phyloP scores from a whole-genome alignment of 2,113 vertebrate genomes.

The Bubalus kerabau region DNA sequence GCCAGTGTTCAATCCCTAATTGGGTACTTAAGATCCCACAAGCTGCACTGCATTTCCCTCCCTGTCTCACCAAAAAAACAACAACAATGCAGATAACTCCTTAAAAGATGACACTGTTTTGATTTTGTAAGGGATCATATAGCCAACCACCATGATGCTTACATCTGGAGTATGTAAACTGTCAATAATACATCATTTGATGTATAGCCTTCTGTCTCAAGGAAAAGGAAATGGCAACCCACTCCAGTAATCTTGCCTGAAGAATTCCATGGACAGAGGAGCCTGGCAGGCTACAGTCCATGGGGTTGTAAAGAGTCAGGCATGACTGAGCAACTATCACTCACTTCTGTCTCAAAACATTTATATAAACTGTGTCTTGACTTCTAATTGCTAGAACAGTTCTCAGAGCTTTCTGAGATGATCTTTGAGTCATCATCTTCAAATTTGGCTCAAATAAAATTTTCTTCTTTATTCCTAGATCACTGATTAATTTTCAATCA shows the following conservation, averaged over 20 bases:
- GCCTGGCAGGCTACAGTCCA: not conserved
- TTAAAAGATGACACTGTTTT: not conserved
- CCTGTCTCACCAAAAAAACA: fast-evolving
- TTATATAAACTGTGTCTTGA: not conserved
- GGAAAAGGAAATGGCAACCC: not conserved
- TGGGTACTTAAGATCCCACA: not conserved
- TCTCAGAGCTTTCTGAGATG: not conserved
- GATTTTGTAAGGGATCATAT: not conserved
- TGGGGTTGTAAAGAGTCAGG: not conserved
- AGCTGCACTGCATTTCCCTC: not conserved
- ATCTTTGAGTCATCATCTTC: not conserved
- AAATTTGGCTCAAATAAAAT: not conserved
- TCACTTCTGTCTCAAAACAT: not conserved
- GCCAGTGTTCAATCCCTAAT: fast-evolving
- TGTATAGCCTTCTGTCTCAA: not conserved
- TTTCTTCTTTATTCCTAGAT: not conserved
- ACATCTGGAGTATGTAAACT: not conserved
- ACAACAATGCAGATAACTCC: not conserved
- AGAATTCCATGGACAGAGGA: not conserved
- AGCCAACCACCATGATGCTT: not conserved
- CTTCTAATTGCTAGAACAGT: not conserved
- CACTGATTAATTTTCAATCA: not conserved
- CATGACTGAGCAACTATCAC: not conserved
- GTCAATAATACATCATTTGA: not conserved
- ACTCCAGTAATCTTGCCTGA: not conserved